Percentiles rank a stretch among this genome's conserved stretches.
Conservation (phyloP, 2,113 vertebrate species). For the Cebidichthys violaceus region DNA sequence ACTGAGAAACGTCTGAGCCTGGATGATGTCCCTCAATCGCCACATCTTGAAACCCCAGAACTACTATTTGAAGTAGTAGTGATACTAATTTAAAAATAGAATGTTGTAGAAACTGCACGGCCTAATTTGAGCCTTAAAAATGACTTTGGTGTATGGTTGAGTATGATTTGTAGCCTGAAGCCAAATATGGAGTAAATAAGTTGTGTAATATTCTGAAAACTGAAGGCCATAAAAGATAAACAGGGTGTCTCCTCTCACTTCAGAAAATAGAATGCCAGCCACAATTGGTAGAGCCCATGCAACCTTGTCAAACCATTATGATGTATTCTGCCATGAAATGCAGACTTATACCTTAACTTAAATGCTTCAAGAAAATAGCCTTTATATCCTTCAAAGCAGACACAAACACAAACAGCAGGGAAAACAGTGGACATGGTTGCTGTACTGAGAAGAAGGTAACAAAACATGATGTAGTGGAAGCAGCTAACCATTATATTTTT, state of each 20-base stretch:
- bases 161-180: not conserved
- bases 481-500: slow-evolving; percentile 17
- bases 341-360: not conserved
- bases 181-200: not conserved
- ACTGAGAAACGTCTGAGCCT: not conserved
- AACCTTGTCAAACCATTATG: not conserved
- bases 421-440: not conserved
- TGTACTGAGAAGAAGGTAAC: slow-evolving; percentile 5
- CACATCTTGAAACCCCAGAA: slow-evolving; percentile 5
- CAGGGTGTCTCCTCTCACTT: not conserved
- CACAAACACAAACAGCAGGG: not conserved
- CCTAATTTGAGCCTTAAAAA: not conserved
- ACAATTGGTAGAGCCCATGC: not conserved
- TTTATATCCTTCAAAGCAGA: not conserved
- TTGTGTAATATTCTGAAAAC: not conserved
- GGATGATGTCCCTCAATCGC: not conserved
- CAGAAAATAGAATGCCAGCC: not conserved
- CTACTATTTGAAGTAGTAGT: not conserved
- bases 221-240: not conserved
- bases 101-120: not conserved
- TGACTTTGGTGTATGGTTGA: not conserved
- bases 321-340: not conserved
- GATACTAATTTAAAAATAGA: not conserved
- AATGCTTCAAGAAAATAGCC: not conserved
- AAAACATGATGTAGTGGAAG: slow-evolving; percentile 42